A percentile compares a stretch with the other conserved stretches of the same genome.
phyloP scores from a whole-genome alignment of 2,888 invertebrate species.

The Meiosimyza decipiens region DNA sequence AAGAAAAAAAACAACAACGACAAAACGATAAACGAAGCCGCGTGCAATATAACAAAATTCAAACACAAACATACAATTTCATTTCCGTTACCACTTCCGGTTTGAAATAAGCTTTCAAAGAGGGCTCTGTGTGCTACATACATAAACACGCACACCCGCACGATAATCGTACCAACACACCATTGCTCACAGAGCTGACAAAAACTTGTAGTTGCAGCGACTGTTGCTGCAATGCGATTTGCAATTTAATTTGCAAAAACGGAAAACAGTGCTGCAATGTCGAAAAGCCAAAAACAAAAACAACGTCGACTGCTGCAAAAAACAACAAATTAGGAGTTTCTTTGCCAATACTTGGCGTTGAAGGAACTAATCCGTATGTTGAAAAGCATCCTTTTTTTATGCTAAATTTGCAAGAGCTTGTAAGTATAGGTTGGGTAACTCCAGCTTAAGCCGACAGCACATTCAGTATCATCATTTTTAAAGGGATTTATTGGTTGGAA shows the following conservation, averaged over 20 bases:
- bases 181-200: not conserved
- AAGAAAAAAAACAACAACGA: not conserved
- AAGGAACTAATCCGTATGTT: no score
- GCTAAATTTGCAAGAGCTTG: conserved; percentile 23
- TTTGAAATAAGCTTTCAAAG: conserved; percentile 24
- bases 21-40: conserved; percentile 24
- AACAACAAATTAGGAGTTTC: conserved; percentile 34
- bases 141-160: not conserved
- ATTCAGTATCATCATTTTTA: conserved; percentile 48
- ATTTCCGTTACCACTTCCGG: conserved; percentile 42
- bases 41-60: conserved; percentile 21
- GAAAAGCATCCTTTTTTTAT: not conserved
- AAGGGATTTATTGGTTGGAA: conserved; percentile 46
- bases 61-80: conserved; percentile 39
- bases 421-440: not conserved
- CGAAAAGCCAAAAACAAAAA: conserved; percentile 1
- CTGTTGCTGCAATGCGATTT: conserved; percentile 39
- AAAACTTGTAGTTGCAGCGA: not conserved
- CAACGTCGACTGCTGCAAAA: conserved; percentile 11
- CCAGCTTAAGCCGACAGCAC: conserved; percentile 22
- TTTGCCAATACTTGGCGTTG: not conserved
- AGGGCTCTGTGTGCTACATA: not conserved
- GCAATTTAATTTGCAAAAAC: conserved; percentile 46
- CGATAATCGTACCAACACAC: not conserved
- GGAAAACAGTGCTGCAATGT: conserved; percentile 38